Conservation (phyloP, 1,140 invertebrate genomes). For the Drosophila eugracilis region DNA sequence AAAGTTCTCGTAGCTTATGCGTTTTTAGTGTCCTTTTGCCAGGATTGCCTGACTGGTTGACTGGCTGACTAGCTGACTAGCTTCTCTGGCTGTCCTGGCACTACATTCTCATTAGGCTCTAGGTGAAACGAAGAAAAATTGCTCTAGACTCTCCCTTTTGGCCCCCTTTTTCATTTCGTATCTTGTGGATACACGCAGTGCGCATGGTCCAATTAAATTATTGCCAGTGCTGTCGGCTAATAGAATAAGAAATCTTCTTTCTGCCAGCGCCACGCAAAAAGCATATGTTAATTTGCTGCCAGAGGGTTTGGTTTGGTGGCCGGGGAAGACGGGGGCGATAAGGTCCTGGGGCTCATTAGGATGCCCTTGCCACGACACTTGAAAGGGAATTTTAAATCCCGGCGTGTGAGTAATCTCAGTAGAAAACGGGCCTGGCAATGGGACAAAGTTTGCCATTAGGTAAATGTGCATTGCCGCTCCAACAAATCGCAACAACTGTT, state of each 20-base stretch:
- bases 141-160: constrained; percentile 55
- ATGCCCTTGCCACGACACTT: constrained; percentile 51
- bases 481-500: constrained; percentile 69
- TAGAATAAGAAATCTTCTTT: constrained; percentile 67
- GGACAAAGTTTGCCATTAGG: constrained; percentile 56
- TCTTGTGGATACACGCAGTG: constrained; percentile 57
- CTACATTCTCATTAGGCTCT: constrained; percentile 74
- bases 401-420: constrained; percentile 59
- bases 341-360: constrained; percentile 51
- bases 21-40: constrained; percentile 51
- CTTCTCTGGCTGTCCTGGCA: constrained; percentile 31
- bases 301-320: neutral
- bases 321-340: neutral
- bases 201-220: constrained; percentile 81
- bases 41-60: constrained; percentile 12
- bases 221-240: constrained; percentile 59
- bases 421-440: constrained; percentile 14
- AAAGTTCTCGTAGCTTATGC: constrained; percentile 63
- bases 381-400: constrained; percentile 72
- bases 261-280: constrained; percentile 57
- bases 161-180: constrained; percentile 48
- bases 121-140: constrained; percentile 71
- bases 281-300: constrained; percentile 77
- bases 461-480: constrained; percentile 71
- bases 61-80: no score